Percentiles rank a stretch among this genome's conserved stretches.
These are phyloP conservation scores for Xiphorhynchus erythropygius DNA, from an alignment of 2,797 vertebrate species.

Conservation along the genomic window DNA sequence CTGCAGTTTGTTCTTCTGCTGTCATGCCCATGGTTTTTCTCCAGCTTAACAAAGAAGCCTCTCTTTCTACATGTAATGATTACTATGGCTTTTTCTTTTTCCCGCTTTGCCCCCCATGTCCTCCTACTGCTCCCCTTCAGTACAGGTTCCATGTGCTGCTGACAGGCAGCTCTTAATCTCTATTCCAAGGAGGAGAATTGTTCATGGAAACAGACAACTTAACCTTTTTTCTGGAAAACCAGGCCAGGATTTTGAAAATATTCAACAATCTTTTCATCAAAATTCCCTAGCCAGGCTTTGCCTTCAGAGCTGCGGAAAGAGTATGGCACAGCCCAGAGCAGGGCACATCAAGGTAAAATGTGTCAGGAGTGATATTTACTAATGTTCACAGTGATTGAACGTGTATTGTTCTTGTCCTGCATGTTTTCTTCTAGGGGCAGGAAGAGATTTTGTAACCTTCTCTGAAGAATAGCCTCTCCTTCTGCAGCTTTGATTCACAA, in stretches of 20 bases:
- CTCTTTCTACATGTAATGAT: fast-evolving
- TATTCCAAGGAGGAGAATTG: background rate
- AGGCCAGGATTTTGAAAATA: background rate
- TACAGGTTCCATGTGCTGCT: background rate
- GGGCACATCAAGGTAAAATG: background rate
- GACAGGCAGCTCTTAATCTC: background rate
- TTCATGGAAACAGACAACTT: background rate
- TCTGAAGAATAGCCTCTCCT: background rate
- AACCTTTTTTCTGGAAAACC: background rate
- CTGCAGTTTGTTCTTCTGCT: background rate
- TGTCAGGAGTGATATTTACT: background rate
- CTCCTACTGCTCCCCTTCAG: background rate
- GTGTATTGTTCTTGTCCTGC: background rate
- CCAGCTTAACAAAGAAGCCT: background rate
- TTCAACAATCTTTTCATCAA: background rate
- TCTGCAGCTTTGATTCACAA: background rate
- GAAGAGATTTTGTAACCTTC: background rate
- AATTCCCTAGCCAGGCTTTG: background rate
- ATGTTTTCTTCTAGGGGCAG: background rate
- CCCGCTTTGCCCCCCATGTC: background rate
- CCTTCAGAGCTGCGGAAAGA: background rate
- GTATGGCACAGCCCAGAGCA: background rate
- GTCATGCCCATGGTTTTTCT: fast-evolving
- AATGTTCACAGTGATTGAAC: background rate
- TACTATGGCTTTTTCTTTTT: background rate